These are phyloP conservation scores for Hyposoter didymator DNA, from an alignment of 2,888 invertebrate species.

Conservation along the genomic window DNA sequence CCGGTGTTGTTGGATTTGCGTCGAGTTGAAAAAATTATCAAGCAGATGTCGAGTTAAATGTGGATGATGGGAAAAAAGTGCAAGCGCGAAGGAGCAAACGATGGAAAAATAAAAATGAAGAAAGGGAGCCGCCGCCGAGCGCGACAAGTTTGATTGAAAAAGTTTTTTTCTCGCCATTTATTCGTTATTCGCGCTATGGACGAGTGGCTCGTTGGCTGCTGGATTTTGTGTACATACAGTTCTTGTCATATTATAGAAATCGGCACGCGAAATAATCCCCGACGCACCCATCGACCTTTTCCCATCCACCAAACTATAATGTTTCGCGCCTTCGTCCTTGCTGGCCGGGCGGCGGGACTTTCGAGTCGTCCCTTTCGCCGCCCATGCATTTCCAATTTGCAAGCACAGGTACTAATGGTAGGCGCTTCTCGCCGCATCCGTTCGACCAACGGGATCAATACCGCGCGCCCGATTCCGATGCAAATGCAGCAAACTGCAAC, in stretches of 20 bases:
- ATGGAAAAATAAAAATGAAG: neutral
- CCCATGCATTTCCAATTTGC: too few relatives aligned
- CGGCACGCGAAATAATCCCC: conserved; percentile 45
- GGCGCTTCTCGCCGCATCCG: too few relatives aligned
- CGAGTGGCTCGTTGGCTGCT: conserved; percentile 59
- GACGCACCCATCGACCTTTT: too few relatives aligned
- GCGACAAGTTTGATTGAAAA: conserved; percentile 81
- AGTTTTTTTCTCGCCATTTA: conserved; percentile 79
- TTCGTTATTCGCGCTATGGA: conserved; percentile 76
- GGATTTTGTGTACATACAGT: conserved; percentile 16
- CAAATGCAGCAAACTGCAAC: too few relatives aligned
- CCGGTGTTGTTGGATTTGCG: neutral
- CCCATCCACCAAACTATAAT: too few relatives aligned
- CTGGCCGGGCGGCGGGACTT: too few relatives aligned
- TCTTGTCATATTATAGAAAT: conserved; percentile 7
- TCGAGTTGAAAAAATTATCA: neutral
- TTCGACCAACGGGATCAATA: too few relatives aligned
- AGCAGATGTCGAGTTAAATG: neutral
- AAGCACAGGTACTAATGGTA: too few relatives aligned
- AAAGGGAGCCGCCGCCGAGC: conserved; percentile 23
- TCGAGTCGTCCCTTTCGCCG: neutral
- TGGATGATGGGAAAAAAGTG: neutral
- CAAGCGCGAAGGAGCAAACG: neutral
- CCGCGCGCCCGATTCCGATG: too few relatives aligned
- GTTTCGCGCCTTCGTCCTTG: too few relatives aligned